phyloP scores from a whole-genome alignment of 2,888 invertebrate genomes.

The Nemoura dubitans region DNA sequence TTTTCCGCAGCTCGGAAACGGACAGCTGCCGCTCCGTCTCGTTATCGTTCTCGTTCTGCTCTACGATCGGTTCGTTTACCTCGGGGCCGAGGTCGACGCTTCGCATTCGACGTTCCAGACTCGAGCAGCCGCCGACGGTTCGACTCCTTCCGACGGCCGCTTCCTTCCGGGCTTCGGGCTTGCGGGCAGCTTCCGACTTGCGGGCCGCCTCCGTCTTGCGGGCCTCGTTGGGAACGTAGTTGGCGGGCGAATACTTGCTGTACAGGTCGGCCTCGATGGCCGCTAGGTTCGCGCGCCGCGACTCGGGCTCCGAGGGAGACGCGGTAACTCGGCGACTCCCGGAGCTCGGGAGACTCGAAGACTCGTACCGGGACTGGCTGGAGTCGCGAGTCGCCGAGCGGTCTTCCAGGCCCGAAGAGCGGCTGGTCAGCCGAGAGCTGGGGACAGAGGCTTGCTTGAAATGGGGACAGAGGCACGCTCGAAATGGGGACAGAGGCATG shows the following conservation, averaged over 20 bases:
- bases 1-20: neutral
- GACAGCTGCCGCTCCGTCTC: neutral
- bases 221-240: slow-evolving; percentile 71
- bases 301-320: neutral
- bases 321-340: neutral
- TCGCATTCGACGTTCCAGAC: neutral
- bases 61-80: neutral
- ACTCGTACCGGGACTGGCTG: neutral
- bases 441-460: neutral
- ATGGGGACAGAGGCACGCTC: no score
- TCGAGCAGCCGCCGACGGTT: neutral
- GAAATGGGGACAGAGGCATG: no score
- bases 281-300: neutral
- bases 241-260: slow-evolving; percentile 79
- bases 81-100: neutral
- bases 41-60: neutral
- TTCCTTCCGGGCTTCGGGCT: slow-evolving; percentile 1
- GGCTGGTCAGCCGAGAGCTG: neutral
- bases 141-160: slow-evolving; percentile 10
- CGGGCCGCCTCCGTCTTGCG: neutral
- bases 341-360: neutral
- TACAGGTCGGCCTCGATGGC: slow-evolving; percentile 66
- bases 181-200: neutral
- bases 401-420: neutral
- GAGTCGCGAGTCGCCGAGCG: neutral